Conservation (phyloP, 1,140 invertebrate genomes). For the Lordiphosa stackelbergi region DNA sequence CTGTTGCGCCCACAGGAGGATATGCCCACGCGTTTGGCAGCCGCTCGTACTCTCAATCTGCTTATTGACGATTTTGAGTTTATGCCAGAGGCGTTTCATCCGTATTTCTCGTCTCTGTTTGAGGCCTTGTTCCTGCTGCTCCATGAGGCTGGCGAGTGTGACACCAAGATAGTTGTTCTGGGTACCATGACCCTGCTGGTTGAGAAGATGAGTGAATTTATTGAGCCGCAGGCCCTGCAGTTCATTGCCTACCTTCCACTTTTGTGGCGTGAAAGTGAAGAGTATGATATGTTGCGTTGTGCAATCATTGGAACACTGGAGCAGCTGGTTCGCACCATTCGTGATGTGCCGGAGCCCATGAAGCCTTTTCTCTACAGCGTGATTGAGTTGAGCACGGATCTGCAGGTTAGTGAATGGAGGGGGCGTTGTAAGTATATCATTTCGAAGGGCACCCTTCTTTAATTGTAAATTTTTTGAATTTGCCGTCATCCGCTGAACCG, state of each 20-base stretch:
- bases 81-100: conserved; percentile 88
- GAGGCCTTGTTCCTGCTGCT: conserved; percentile 89
- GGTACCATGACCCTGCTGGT: conserved; percentile 93
- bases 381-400: conserved; percentile 88
- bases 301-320: conserved; percentile 90
- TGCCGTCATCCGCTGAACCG: too few species aligned
- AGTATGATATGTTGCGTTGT: conserved; percentile 93
- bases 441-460: too few species aligned
- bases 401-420: conserved; percentile 76
- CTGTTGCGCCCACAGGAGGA: conserved; percentile 86
- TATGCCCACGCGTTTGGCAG: conserved; percentile 89
- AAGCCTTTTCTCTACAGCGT: conserved; percentile 86
- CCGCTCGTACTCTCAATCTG: conserved; percentile 84
- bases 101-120: conserved; percentile 88
- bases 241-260: conserved; percentile 90
- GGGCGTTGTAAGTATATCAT: too few species aligned
- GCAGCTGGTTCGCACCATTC: conserved; percentile 81
- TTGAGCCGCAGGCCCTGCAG: conserved; percentile 82
- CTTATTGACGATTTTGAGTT: conserved; percentile 96
- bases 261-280: conserved; percentile 91
- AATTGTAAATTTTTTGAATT: too few species aligned
- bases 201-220: conserved; percentile 87
- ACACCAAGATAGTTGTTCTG: conserved; percentile 95
- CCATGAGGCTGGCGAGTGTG: conserved; percentile 92
- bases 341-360: conserved; percentile 80